Conservation (phyloP, 2,113 vertebrate genomes). For the Gymnocephalus cernua region DNA sequence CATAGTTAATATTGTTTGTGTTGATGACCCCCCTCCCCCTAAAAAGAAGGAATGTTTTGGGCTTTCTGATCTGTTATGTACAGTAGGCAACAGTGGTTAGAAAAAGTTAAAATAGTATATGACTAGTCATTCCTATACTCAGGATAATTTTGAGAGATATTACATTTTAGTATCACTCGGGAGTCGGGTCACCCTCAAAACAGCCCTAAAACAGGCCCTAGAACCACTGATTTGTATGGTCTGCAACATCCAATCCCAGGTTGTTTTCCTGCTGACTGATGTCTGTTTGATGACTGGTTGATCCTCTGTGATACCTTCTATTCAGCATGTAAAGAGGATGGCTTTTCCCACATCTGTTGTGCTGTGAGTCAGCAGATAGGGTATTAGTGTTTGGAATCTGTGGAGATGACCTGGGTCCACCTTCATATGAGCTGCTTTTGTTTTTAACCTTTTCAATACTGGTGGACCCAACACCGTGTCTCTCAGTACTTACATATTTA, state of each 20-base stretch:
- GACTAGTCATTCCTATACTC: background rate
- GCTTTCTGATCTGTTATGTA: background rate
- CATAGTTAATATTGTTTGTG: background rate
- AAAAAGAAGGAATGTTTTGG: background rate
- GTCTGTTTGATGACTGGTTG: constrained; percentile 36
- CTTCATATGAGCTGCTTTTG: background rate
- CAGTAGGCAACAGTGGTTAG: background rate
- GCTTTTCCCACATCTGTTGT: constrained; percentile 33
- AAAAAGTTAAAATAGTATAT: background rate
- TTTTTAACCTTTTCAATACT: background rate
- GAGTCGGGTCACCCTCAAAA: too few relatives aligned
- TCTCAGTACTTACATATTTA: too few relatives aligned
- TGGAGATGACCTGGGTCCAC: background rate
- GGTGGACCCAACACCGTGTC: background rate
- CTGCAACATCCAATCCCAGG: background rate
- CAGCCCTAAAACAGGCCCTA: background rate
- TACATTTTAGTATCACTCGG: too few relatives aligned
- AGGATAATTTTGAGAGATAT: too few relatives aligned
- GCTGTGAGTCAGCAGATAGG: constrained; percentile 66
- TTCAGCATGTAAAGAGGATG: constrained; percentile 51
- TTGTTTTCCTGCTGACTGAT: constrained; percentile 57
- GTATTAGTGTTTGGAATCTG: constrained; percentile 50
- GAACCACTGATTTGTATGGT: background rate
- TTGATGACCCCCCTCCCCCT: background rate
- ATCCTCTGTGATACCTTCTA: constrained; percentile 58